Base-by-base conservation (phyloP, 2,113 vertebrate genomes). In the Charadrius vociferus region DNA sequence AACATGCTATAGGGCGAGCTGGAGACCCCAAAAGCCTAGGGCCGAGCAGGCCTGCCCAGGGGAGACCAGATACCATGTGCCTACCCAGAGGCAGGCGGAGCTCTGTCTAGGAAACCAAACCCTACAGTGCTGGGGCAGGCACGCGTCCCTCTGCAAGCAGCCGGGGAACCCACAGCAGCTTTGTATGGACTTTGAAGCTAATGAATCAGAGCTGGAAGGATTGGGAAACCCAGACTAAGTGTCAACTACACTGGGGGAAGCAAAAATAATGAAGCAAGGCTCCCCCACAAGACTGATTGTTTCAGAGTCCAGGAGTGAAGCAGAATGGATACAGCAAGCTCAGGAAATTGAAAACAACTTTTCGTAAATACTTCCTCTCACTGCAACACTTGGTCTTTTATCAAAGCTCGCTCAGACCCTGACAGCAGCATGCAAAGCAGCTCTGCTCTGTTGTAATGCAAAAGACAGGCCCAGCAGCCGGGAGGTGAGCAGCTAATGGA, bases 261-360 rank as follows among this genome's bases (percentile, higher is more conserved):
- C 26, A 52, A 85, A 85, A 88, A 85, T 45, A 94, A 82, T 58
- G 70, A 96, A 85, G 68, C 3, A 0, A 86, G 62, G 26, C 41
- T 93, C 27, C 74, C 56, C 29, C n/a, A 81, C 67, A 96, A 95
- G 90, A 93, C 37, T 15, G 84, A 88, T 68, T 73, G 84, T 66
- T 88, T 75, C 47, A 8, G 90, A 95, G 83, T 50, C 32, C 77
- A 89, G 80, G 83, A 90, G 66, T 0, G 9, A 96, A 95, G 77
- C 74, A 27, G 77, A 93, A 92, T 85, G 87, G 82, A 89, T 66
- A 93, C 24, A 72, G 53, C 86, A 77, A 95, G 83, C 68, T 96
- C 96, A 96, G 94, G 92, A 97, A 97, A 97, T 92, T 95, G 91
- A 82, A 95, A 96, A 88, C 84, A 95, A 97, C 89, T 89, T 91